Conservation (phyloP, 2,888 invertebrate species). For the Atrina japonica region DNA sequence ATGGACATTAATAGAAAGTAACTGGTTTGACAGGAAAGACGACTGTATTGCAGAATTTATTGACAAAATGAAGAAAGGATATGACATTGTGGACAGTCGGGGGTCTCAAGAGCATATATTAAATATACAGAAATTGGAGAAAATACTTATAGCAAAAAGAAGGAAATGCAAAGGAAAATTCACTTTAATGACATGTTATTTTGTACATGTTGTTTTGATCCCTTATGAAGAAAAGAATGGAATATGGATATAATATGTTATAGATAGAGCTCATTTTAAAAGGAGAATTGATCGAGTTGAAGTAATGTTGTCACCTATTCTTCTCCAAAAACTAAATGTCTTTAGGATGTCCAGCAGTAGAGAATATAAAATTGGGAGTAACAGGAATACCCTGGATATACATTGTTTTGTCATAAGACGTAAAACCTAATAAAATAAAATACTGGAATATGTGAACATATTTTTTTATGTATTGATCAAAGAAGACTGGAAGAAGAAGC, state of each 20-base stretch:
- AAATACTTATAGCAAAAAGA: constrained; percentile 7
- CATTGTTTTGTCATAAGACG: no score
- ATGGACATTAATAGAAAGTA: constrained; percentile 24
- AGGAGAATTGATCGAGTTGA: constrained; percentile 7
- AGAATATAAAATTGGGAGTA: neutral
- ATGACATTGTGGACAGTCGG: constrained; percentile 10
- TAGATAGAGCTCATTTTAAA: constrained; percentile 20
- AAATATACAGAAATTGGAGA: neutral
- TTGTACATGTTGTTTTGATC: constrained; percentile 3
- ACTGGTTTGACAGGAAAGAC: constrained; percentile 15
- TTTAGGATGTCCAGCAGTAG: constrained; percentile 7
- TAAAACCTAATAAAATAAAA: no score
- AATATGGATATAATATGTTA: constrained; percentile 11
- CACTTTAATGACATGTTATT: constrained; percentile 3
- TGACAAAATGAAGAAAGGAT: constrained; percentile 7
- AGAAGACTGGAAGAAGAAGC: no score
- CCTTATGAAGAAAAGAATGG: constrained; percentile 16
- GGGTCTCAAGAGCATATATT: constrained; percentile 11
- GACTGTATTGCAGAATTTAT: constrained; percentile 13
- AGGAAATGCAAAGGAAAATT: constrained; percentile 5
- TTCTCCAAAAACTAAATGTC: constrained; percentile 9
- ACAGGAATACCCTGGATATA: no score
- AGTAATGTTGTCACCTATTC: constrained; percentile 8
- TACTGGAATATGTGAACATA: no score
- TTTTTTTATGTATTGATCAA: no score